Evolutionary conservation across 2,113 vertebrate species (phyloP).

Genomic region (Megaceryle maxima): DNA sequence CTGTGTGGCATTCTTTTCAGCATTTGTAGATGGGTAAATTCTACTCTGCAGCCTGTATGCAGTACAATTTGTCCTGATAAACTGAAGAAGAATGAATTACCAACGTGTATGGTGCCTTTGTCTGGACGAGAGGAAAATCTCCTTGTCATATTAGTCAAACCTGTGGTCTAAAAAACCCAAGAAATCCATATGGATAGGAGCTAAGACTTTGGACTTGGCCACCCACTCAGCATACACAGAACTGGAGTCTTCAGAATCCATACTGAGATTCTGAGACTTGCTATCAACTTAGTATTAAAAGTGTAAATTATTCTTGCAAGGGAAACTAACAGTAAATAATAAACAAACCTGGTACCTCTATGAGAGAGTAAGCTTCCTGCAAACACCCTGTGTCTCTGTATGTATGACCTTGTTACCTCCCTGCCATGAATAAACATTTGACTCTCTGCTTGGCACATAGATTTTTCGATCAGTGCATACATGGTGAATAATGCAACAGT

Average conservation of each 20-base stretch:
- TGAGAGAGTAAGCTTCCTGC: neutral
- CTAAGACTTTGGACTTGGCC: neutral
- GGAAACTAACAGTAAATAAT: neutral
- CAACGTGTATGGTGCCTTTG: neutral
- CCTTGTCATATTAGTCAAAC: neutral
- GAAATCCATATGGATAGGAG: neutral
- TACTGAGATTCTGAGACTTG: neutral
- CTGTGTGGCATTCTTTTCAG: neutral
- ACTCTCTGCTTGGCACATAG: neutral
- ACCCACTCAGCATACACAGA: neutral
- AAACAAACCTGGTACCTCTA: neutral
- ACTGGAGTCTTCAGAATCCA: neutral
- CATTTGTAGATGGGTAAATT: neutral
- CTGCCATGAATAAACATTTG: slow-evolving; percentile 19
- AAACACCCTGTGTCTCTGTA: neutral
- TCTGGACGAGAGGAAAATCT: neutral
- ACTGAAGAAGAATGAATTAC: neutral
- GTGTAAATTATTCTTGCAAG: neutral
- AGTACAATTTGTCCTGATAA: neutral
- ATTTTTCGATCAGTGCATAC: neutral
- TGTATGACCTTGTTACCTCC: neutral
- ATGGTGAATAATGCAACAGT: slow-evolving; percentile 38
- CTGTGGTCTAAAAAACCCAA: neutral
- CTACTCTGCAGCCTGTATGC: neutral
- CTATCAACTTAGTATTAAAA: neutral